Base-by-base conservation (phyloP, 2,888 invertebrate species). In the Embidobia sp. region DNA sequence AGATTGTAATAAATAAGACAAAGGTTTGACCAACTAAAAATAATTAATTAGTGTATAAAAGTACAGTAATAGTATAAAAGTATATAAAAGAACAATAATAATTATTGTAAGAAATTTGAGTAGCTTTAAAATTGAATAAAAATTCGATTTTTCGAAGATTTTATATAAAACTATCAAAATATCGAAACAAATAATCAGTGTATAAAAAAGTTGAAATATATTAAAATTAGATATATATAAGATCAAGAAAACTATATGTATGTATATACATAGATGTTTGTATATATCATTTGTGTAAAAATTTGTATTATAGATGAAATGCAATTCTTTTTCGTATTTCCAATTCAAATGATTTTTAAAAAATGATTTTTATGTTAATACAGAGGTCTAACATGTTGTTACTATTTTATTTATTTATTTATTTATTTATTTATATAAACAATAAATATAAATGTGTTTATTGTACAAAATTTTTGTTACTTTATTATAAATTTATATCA, bases 1-100 rank as follows among this genome's bases (percentile, higher is more conserved):
- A 15, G 13, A 11, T 26, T n/a, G 35, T 35, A 35, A 16, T 16
- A 3, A 26, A 26, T 37, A 26, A 31, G 40, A 33, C 44, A 53
- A 44, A 44, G 53, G 33, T 53, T 61, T 29, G 42, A 26, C n/a
- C n/a, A n/a, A n/a, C n/a, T n/a, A n/a, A n/a, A n/a, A n/a, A 44
- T 31, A 22, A 27, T 31, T 7, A 29, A 31, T 19, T 57, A 57
- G 42, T 42, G 42, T 31, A 44, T 40, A 61, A 44, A 26, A 61
- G 59, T 46, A 46, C 59, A 61, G 48, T 61, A 46, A 37, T 5
- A 22, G 13, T n/a, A n/a, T n/a, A n/a, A n/a, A n/a, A n/a, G n/a
- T n/a, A n/a, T n/a, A n/a, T n/a, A n/a, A n/a, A n/a, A n/a, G n/a
- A n/a, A n/a, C n/a, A n/a, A n/a, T n/a, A n/a, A n/a, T n/a, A n/a